These are phyloP conservation scores for Crioceris asparagi DNA, from an alignment of 2,888 invertebrate species.

Conservation along the genomic window DNA sequence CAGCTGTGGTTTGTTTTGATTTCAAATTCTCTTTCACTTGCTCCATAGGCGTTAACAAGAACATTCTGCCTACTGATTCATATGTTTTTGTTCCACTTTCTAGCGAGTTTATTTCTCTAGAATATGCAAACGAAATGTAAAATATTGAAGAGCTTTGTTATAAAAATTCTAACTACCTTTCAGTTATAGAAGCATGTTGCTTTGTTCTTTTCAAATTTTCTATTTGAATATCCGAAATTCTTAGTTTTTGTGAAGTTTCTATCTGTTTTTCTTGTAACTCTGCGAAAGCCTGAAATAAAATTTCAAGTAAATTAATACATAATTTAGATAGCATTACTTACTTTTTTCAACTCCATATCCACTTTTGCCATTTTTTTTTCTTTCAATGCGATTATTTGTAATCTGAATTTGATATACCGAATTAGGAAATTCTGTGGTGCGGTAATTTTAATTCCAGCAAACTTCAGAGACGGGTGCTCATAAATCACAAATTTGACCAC, in stretches of 20 bases:
- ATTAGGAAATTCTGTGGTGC: too few relatives aligned
- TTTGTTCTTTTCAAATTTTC: slow-evolving; percentile 55
- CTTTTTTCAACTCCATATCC: slow-evolving; percentile 39
- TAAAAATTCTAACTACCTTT: slow-evolving; percentile 41
- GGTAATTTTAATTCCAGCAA: too few relatives aligned
- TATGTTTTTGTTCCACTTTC: slow-evolving; percentile 59
- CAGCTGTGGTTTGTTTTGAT: slow-evolving; percentile 44
- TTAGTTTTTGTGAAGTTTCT: slow-evolving; percentile 69
- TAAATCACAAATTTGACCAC: too few relatives aligned
- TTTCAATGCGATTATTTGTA: too few relatives aligned
- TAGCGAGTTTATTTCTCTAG: slow-evolving; percentile 47
- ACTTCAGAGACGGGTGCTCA: too few relatives aligned
- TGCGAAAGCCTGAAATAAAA: slow-evolving; percentile 53
- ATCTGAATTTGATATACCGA: too few relatives aligned
- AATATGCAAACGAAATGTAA: slow-evolving; percentile 8
- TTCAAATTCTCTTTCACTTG: slow-evolving; percentile 54
- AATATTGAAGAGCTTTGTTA: not conserved
- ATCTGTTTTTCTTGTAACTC: slow-evolving; percentile 74
- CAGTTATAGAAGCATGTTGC: slow-evolving; percentile 61
- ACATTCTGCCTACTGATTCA: slow-evolving; percentile 79
- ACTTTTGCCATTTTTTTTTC: slow-evolving; percentile 28
- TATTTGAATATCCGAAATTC: slow-evolving; percentile 68
- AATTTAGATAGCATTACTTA: slow-evolving; percentile 19
- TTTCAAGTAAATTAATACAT: too few relatives aligned
- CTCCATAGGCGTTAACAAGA: slow-evolving; percentile 56